Percentiles rank a stretch among this genome's conserved stretches.
These are phyloP conservation scores for Phaethornis superciliosus DNA, from an alignment of 2,113 vertebrate genomes.

Conservation along the genomic window DNA sequence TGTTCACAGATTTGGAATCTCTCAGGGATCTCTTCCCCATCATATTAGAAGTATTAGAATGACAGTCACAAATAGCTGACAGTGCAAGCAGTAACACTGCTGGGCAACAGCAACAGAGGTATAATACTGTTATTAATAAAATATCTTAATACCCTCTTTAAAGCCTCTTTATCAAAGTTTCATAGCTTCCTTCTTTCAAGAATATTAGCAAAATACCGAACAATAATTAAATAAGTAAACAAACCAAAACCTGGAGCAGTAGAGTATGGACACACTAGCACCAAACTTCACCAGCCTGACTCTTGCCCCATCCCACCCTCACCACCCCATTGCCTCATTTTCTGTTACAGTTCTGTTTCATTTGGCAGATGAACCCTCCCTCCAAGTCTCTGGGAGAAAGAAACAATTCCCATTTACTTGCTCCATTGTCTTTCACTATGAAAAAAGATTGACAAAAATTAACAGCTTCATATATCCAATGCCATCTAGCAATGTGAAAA, in stretches of 20 bases:
- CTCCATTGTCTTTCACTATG: background rate
- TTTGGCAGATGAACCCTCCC: background rate
- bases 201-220: background rate
- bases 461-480: background rate
- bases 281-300: background rate
- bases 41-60: background rate
- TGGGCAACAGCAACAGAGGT: background rate
- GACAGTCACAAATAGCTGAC: background rate
- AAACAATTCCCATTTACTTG: background rate
- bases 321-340: background rate
- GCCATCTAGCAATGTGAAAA: background rate
- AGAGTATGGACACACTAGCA: background rate
- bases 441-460: background rate
- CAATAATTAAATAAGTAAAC: background rate
- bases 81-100: background rate
- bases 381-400: background rate
- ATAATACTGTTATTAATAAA: background rate
- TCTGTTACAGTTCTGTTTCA: background rate
- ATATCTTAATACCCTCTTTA: background rate
- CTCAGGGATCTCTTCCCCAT: background rate
- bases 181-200: background rate
- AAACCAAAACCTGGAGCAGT: background rate
- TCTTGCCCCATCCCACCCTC: background rate
- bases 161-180: background rate
- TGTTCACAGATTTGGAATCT: background rate